Percentiles rank a stretch among this genome's conserved stretches.
phyloP scores from a whole-genome alignment of 2,888 invertebrate genomes.

The Aporophyla nigra region DNA sequence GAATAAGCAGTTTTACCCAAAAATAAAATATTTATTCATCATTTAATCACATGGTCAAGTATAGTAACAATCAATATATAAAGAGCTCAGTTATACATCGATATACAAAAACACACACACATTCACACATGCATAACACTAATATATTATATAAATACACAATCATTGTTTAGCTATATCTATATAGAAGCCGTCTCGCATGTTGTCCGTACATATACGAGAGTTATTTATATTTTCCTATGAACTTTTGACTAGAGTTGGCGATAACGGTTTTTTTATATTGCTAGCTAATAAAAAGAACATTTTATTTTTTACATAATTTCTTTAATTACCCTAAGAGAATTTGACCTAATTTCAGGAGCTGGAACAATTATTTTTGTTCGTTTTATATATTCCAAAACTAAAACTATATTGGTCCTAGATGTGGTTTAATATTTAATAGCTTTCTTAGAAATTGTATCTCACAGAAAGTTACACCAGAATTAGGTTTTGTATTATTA shows the following conservation, averaged over 20 bases:
- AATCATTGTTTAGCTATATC: slow-evolving; percentile 14
- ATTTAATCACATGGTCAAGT: slow-evolving; percentile 73
- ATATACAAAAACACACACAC: slow-evolving; percentile 70
- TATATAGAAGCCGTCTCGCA: background rate
- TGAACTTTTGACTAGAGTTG: background rate
- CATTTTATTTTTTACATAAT: background rate
- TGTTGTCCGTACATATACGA: background rate
- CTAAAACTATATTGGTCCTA: slow-evolving; percentile 43
- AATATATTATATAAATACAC: slow-evolving; percentile 43
- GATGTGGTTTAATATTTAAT: background rate
- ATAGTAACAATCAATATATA: slow-evolving; percentile 77
- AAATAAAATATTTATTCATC: slow-evolving; percentile 78
- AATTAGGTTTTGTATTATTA: slow-evolving; percentile 8
- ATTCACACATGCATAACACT: slow-evolving; percentile 55
- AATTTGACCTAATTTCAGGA: slow-evolving; percentile 27
- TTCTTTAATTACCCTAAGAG: background rate
- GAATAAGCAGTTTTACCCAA: slow-evolving; percentile 53
- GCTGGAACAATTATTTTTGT: background rate
- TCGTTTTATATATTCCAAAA: slow-evolving; percentile 10
- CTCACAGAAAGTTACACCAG: background rate
- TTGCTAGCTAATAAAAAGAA: slow-evolving; percentile 7
- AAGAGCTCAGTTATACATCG: slow-evolving; percentile 68
- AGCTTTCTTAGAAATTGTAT: slow-evolving; percentile 4
- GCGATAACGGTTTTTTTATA: background rate
- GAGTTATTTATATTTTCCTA: background rate